Evolutionary conservation across 2,888 invertebrate genomes (phyloP).

Genomic region (Tiphia femorata): DNA sequence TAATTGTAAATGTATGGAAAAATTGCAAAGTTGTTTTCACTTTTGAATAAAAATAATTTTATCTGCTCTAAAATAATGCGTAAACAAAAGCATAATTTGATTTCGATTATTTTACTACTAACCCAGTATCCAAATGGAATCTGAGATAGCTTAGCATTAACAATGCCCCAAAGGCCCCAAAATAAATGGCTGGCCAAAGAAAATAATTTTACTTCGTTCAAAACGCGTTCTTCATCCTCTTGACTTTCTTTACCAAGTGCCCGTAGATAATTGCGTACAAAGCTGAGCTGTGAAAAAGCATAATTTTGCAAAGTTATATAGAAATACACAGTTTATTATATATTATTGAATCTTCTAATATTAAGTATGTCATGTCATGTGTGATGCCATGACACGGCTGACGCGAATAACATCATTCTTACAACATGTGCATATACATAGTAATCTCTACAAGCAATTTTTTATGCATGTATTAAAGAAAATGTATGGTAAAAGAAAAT

Average conservation of each 20-base stretch:
- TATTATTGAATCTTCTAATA: too few species aligned
- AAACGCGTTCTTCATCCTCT: conserved; percentile 74
- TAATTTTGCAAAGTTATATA: not conserved
- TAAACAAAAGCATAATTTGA: too few species aligned
- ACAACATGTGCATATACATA: too few species aligned
- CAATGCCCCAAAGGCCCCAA: conserved; percentile 94
- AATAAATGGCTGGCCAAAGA: conserved; percentile 91
- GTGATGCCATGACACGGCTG: too few species aligned
- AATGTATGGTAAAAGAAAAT: too few species aligned
- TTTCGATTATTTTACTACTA: conserved; percentile 57
- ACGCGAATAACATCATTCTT: too few species aligned
- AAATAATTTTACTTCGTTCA: conserved; percentile 86
- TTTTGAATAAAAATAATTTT: too few species aligned
- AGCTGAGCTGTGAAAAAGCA: conserved; percentile 63
- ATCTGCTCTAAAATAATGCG: too few species aligned
- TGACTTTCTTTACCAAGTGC: conserved; percentile 67
- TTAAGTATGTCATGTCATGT: too few species aligned
- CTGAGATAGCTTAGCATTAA: conserved; percentile 87
- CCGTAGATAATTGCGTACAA: conserved; percentile 67
- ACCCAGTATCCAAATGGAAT: conserved; percentile 97
- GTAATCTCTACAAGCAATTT: too few species aligned
- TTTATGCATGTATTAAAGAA: too few species aligned
- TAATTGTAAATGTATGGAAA: not conserved
- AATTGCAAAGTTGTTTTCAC: too few species aligned
- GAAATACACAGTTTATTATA: conserved; percentile 5